phyloP scores from a whole-genome alignment of 2,888 invertebrate genomes.

The Machimus rusticus region DNA sequence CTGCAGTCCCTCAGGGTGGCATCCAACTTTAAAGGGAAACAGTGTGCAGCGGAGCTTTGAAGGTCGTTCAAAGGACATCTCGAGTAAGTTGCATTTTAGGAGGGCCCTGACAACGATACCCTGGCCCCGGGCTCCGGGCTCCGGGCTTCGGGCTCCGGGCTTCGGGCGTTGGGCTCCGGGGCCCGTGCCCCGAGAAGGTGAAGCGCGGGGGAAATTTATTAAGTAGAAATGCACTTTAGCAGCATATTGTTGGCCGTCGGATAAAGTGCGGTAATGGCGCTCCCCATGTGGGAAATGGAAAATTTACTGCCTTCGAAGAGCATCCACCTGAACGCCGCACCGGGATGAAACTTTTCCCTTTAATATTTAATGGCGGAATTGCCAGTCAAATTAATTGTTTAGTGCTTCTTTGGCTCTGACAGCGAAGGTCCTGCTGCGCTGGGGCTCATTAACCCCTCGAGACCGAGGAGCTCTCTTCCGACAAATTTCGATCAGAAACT shows the following conservation, averaged over 20 bases:
- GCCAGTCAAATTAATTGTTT: constrained; percentile 35
- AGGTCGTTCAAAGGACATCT: constrained; percentile 45
- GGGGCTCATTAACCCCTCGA: not conserved
- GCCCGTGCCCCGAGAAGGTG: not conserved
- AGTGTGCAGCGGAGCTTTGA: constrained; percentile 20
- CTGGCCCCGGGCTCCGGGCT: not conserved
- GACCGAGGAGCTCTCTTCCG: not conserved
- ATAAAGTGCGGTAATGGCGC: constrained; percentile 35
- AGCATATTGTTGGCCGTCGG: constrained; percentile 21
- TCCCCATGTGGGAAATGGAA: constrained; percentile 38
- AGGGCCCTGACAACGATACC: constrained; percentile 27
- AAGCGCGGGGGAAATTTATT: constrained; percentile 42
- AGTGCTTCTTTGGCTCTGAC: not conserved
- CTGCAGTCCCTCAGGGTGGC: not conserved
- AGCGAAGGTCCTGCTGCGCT: not conserved
- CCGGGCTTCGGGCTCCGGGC: not conserved
- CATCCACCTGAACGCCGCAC: constrained; percentile 12
- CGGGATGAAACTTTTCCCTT: constrained; percentile 4
- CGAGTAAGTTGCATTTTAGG: constrained; percentile 28
- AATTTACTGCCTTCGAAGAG: constrained; percentile 16
- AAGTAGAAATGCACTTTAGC: constrained; percentile 38
- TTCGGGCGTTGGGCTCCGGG: no score
- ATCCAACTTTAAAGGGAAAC: constrained; percentile 15
- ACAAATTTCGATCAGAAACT: not conserved
- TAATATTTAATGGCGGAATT: constrained; percentile 28